Base-by-base conservation (phyloP, 2,113 vertebrate genomes). In the Pachyramphus minor region DNA sequence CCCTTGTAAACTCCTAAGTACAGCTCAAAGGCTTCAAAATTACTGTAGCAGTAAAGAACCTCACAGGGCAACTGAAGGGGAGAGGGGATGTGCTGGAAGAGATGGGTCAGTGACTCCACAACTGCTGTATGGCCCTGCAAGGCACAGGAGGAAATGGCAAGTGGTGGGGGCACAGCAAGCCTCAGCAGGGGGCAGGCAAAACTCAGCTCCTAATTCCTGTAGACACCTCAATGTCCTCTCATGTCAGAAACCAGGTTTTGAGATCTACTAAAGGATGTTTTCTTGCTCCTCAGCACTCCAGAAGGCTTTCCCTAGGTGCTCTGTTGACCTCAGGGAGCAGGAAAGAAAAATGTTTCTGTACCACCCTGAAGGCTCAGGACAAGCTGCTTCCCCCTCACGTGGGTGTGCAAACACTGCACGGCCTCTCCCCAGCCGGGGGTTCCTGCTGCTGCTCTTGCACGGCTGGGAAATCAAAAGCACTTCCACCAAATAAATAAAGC, bases 21-120 rank as follows among this genome's bases (percentile, higher is more conserved):
- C 39, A 87, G 37, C 33, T 93, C 77, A 90, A 96, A 89, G 45
- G 21, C 49, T 87, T 93, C 30, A 66, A 49, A 69, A 67, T 69
- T 68, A 59, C 33, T 86, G 27, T 12, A 44, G 76, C 27, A 49
- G 8, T 60, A 80, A 91, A 87, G 63, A 93, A 50, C 14, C 35
- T 50, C 74, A 24, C 15, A 17, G 0, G 12, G 62, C 67, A 79
- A 71, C 58, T 83, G 52, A 41, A 67, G 50, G 14, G 50, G 5
- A 27, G 37, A 88, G 59, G 50, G 11, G 12, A 30, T 82, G 81
- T 95, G 50, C 85, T 91, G 74, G n/a, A 80, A 52, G 73, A 90
- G 53, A 59, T 82, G 47, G 27, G 8, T 53, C 33, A 11, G 74
- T 27, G 83, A 67, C 30, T 56, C 23, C 24, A 87, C 82, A 84